These are phyloP conservation scores for Hydroisotoma schaefferi DNA, from an alignment of 2,888 invertebrate genomes.

Conservation along the genomic window DNA sequence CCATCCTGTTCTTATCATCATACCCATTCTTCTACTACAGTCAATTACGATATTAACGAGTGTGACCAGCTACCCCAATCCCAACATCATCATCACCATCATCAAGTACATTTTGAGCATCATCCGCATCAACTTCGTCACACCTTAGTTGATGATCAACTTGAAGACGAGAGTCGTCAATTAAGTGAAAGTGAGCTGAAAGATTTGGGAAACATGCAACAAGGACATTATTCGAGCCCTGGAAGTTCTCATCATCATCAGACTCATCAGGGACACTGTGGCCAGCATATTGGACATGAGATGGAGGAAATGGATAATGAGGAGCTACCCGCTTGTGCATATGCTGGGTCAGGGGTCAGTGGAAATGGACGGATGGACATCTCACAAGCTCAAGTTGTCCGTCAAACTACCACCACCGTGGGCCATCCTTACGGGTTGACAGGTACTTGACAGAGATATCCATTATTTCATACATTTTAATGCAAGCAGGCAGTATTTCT, in stretches of 20 bases:
- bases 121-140: constrained; percentile 18
- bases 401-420: constrained; percentile 2
- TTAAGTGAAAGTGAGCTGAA: constrained; percentile 21
- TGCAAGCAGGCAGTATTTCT: no score
- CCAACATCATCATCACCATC: constrained; percentile 26
- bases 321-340: constrained; percentile 43
- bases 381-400: constrained; percentile 14
- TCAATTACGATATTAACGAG: constrained; percentile 15
- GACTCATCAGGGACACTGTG: constrained; percentile 22
- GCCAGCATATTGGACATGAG: constrained; percentile 14
- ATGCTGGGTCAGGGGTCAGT: constrained; percentile 20
- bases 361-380: constrained; percentile 28
- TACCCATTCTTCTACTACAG: neutral
- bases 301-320: constrained; percentile 33
- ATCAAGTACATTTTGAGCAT: constrained; percentile 17
- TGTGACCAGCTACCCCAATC: constrained; percentile 1
- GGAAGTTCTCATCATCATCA: constrained; percentile 8
- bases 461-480: no score
- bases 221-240: constrained; percentile 8
- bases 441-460: constrained; percentile 17
- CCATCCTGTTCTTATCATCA: neutral
- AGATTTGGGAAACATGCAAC: constrained; percentile 27
- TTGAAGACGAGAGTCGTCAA: no score
- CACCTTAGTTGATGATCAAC: constrained; percentile 14
- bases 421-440: constrained; percentile 28